These are phyloP conservation scores for Entomobrya proxima DNA, from an alignment of 2,888 invertebrate genomes.

Conservation along the genomic window DNA sequence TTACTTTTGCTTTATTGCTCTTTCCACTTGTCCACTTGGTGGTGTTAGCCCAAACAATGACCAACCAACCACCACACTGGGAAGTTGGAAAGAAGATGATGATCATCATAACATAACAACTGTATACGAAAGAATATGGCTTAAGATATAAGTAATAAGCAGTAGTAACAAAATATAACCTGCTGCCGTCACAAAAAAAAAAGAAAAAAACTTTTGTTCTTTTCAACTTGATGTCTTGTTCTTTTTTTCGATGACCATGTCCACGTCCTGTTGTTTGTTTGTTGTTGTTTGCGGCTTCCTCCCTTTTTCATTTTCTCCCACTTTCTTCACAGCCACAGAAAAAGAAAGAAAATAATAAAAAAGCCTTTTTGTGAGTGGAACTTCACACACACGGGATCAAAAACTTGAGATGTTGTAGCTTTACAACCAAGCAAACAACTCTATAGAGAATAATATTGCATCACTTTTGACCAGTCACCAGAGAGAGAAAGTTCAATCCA, in stretches of 20 bases:
- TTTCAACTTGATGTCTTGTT: constrained; percentile 36
- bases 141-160: background rate
- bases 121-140: background rate
- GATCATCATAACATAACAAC: no score
- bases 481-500: background rate
- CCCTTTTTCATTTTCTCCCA: constrained; percentile 56
- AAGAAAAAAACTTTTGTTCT: constrained; percentile 22
- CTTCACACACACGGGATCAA: constrained; percentile 23
- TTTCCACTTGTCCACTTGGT: constrained; percentile 66
- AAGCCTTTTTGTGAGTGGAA: background rate
- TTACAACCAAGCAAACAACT: constrained; percentile 8
- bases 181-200: background rate
- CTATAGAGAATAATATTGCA: constrained; percentile 2
- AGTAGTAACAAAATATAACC: constrained; percentile 6
- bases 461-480: background rate
- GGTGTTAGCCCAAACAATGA: constrained; percentile 4
- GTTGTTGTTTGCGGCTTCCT: constrained; percentile 45
- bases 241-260: constrained; percentile 12
- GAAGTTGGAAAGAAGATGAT: no score
- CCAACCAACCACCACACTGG: background rate
- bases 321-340: background rate
- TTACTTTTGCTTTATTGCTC: constrained; percentile 68
- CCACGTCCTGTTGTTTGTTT: background rate
- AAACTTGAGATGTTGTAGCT: constrained; percentile 46
- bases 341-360: background rate